A percentile compares a stretch with the other conserved stretches of the same genome.
These are phyloP conservation scores for Pterostichus niger DNA, from an alignment of 2,888 invertebrate genomes.

Conservation along the genomic window DNA sequence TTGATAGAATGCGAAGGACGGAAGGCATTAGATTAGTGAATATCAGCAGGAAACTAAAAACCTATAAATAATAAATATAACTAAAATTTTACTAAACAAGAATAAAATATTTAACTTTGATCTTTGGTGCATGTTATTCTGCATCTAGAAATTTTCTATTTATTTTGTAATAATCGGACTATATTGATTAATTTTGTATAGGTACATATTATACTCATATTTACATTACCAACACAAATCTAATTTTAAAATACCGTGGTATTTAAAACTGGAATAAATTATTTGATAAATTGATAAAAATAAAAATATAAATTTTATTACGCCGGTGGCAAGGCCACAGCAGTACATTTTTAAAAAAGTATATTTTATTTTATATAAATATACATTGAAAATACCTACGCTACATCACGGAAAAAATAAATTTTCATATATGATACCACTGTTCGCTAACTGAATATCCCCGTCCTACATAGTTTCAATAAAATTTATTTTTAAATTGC, in stretches of 20 bases:
- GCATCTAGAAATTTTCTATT: too few species aligned
- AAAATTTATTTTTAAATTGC: slow-evolving; percentile 29
- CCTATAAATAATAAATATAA: too few species aligned
- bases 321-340: not conserved
- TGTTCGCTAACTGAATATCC: slow-evolving; percentile 43
- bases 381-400: not conserved
- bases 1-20: too few species aligned
- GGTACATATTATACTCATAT: too few species aligned
- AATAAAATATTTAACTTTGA: too few species aligned
- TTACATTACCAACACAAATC: not conserved
- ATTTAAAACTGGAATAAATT: too few species aligned
- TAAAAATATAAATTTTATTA: slow-evolving; percentile 7
- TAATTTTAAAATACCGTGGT: not conserved
- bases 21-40: too few species aligned
- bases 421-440: slow-evolving; percentile 34
- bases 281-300: not conserved
- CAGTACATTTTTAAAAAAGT: not conserved
- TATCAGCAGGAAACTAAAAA: too few species aligned
- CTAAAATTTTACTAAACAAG: too few species aligned
- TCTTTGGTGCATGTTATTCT: too few species aligned
- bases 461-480: slow-evolving; percentile 35
- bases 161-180: too few species aligned
- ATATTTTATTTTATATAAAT: not conserved
- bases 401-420: slow-evolving; percentile 41
- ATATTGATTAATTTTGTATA: too few species aligned